phyloP scores from a whole-genome alignment of 2,888 invertebrate species.

The Microchrysa polita region DNA sequence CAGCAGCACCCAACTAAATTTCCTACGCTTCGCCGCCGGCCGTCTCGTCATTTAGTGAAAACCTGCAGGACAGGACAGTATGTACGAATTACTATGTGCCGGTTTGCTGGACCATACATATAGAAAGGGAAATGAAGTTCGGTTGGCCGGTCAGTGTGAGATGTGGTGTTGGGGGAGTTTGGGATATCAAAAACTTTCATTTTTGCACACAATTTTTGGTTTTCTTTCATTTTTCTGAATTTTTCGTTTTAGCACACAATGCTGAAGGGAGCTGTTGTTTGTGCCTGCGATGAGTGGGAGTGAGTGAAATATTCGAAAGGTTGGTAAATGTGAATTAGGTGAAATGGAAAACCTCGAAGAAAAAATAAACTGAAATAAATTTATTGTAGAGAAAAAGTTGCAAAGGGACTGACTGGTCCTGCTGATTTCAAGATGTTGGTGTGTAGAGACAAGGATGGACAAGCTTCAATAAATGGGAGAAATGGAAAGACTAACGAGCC shows the following conservation, averaged over 20 bases:
- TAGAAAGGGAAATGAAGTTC: conserved; percentile 1
- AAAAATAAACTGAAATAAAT: conserved; percentile 20
- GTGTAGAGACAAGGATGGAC: too few species aligned
- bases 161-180: not conserved
- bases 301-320: conserved; percentile 15
- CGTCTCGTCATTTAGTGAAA: not conserved
- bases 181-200: conserved; percentile 31
- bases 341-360: not conserved
- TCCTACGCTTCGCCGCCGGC: not conserved
- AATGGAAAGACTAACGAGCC: too few species aligned
- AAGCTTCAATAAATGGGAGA: too few species aligned
- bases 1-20: not conserved
- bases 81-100: conserved; percentile 27
- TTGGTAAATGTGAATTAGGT: conserved; percentile 29
- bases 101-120: conserved; percentile 19
- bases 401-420: not conserved
- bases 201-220: conserved; percentile 14
- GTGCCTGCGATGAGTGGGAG: not conserved
- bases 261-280: too few species aligned
- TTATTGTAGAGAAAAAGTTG: conserved; percentile 17
- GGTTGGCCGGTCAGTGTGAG: too few species aligned
- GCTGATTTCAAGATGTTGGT: not conserved
- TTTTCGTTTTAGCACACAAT: not conserved
- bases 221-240: not conserved
- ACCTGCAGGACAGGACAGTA: conserved; percentile 2